phyloP scores from a whole-genome alignment of 1,140 invertebrate genomes.

The Chironomus striatipennis region DNA sequence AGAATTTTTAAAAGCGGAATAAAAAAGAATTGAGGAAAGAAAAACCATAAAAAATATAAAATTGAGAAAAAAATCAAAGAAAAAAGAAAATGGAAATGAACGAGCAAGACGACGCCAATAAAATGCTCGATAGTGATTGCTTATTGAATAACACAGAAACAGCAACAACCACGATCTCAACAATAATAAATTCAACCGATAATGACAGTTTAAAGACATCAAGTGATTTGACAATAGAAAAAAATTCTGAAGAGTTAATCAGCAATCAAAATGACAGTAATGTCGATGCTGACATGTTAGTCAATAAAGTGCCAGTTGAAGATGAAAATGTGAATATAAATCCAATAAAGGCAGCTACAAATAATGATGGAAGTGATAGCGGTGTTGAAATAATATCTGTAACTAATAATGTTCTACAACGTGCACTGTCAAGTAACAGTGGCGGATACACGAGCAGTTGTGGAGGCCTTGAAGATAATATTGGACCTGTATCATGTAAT shows the following conservation, averaged over 20 bases:
- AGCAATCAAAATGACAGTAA: not conserved
- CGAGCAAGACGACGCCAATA: slow-evolving; percentile 5
- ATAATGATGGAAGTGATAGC: slow-evolving; percentile 63
- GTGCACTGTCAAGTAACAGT: slow-evolving; percentile 47
- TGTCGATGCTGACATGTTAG: not conserved
- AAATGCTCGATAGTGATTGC: not conserved
- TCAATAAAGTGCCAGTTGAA: not conserved
- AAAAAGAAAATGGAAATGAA: slow-evolving; percentile 2
- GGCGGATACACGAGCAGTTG: slow-evolving; percentile 54
- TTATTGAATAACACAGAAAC: not conserved
- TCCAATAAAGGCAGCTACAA: not conserved
- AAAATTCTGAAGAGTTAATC: not conserved
- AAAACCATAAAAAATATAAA: too few species aligned
- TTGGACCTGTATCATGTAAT: slow-evolving; percentile 52
- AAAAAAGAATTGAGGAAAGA: too few species aligned
- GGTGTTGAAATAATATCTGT: slow-evolving; percentile 58
- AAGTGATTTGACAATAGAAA: not conserved
- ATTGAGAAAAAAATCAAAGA: not conserved
- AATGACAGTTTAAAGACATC: not conserved
- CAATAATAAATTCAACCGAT: not conserved
- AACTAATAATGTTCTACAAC: slow-evolving; percentile 32
- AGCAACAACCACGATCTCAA: not conserved
- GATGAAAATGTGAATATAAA: not conserved
- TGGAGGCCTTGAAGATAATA: slow-evolving; percentile 43
- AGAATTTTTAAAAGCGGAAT: not conserved